Percentiles rank a stretch among this genome's conserved stretches.
Evolutionary conservation across 2,888 invertebrate genomes (phyloP).

Genomic region (Pyrgus malvae): DNA sequence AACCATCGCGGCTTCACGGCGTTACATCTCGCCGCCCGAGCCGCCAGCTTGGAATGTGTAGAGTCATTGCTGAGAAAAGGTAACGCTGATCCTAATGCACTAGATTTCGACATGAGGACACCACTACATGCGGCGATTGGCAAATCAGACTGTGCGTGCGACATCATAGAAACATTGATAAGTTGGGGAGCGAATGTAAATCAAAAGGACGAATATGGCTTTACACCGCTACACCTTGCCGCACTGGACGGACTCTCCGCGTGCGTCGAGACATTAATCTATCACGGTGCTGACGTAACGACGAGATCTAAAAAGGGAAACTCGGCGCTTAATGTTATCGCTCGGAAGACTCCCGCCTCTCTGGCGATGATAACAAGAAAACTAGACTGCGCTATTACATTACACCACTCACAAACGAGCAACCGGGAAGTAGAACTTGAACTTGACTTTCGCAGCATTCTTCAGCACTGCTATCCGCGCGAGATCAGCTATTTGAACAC

Average conservation of each 20-base stretch:
- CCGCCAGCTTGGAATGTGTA: slow-evolving; percentile 90
- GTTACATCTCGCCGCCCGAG: slow-evolving; percentile 91
- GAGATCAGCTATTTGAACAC: slow-evolving; percentile 94
- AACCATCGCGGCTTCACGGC: slow-evolving; percentile 92
- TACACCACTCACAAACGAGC: slow-evolving; percentile 89
- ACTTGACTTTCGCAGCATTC: slow-evolving; percentile 90
- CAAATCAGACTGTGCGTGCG: slow-evolving; percentile 90
- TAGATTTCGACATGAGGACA: slow-evolving; percentile 91
- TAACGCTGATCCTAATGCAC: slow-evolving; percentile 89
- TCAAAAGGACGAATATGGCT: slow-evolving; percentile 92
- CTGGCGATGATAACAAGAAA: slow-evolving; percentile 91
- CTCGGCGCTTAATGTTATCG: slow-evolving; percentile 91
- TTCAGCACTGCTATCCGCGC: slow-evolving; percentile 91
- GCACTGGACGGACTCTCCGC: slow-evolving; percentile 92
- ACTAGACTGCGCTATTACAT: slow-evolving; percentile 89
- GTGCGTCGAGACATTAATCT: slow-evolving; percentile 92
- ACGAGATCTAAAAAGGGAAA: slow-evolving; percentile 93
- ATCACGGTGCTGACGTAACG: slow-evolving; percentile 94
- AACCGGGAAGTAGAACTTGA: slow-evolving; percentile 91
- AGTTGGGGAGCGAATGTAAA: slow-evolving; percentile 92
- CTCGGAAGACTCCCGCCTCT: slow-evolving; percentile 92
- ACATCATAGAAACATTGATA: slow-evolving; percentile 89
- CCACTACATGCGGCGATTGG: slow-evolving; percentile 92
- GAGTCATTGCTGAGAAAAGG: slow-evolving; percentile 88
- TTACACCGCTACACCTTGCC: slow-evolving; percentile 92